phyloP scores from a whole-genome alignment of 2,113 vertebrate genomes.

The Rhinolophus sinicus region DNA sequence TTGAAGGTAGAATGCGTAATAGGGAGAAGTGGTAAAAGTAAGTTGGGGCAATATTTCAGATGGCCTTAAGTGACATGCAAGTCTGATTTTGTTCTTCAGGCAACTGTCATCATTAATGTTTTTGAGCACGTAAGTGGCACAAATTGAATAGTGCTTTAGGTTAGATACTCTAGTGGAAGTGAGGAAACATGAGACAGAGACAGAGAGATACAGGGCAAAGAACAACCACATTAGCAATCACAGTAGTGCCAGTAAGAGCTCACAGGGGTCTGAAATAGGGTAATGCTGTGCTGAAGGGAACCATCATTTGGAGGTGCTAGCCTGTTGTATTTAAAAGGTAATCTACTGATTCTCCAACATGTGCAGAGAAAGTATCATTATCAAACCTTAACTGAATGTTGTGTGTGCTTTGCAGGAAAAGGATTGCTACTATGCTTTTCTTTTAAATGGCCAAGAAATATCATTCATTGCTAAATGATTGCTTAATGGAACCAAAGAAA shows the following conservation, averaged over 20 bases:
- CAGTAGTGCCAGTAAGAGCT: not conserved
- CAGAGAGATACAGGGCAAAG: not conserved
- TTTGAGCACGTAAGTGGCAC: not conserved
- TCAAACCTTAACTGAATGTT: not conserved
- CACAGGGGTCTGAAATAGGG: not conserved
- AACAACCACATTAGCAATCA: not conserved
- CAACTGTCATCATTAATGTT: not conserved
- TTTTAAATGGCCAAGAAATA: constrained; percentile 10
- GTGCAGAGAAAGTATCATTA: not conserved
- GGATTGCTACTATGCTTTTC: not conserved
- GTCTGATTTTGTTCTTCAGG: not conserved
- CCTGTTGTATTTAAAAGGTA: not conserved
- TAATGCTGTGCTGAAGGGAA: not conserved
- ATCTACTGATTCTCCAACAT: not conserved
- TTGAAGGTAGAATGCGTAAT: not conserved
- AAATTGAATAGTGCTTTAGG: not conserved
- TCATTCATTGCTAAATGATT: not conserved
- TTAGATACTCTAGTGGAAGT: not conserved
- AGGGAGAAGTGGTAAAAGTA: not conserved
- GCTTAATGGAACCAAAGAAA: not conserved
- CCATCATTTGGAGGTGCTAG: not conserved
- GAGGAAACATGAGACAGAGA: not conserved
- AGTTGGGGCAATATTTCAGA: not conserved
- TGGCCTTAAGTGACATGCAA: not conserved
- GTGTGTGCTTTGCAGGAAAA: not conserved